These are phyloP conservation scores for Trachelus stipa DNA, from an alignment of 2,888 invertebrate species.

Conservation along the genomic window DNA sequence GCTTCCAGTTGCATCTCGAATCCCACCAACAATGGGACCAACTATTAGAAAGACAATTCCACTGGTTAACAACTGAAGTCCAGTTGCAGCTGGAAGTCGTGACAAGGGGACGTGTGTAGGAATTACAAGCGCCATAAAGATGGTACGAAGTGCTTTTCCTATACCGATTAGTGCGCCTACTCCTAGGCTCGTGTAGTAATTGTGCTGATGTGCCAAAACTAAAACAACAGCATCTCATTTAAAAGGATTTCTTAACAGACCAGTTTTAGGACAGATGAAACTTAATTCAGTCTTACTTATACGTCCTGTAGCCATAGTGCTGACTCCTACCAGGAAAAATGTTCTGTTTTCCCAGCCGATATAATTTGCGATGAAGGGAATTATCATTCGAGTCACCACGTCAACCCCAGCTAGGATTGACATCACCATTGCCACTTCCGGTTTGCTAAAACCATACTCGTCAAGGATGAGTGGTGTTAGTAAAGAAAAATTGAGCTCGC, in stretches of 20 bases:
- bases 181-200: conserved; percentile 70
- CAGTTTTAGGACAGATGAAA: not conserved
- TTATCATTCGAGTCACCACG: conserved; percentile 74
- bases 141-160: conserved; percentile 78
- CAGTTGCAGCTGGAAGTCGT: conserved; percentile 78
- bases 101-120: conserved; percentile 78
- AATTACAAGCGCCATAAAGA: conserved; percentile 80
- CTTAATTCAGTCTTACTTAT: conserved; percentile 67
- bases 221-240: conserved; percentile 35
- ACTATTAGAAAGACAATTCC: conserved; percentile 73
- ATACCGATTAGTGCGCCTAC: conserved; percentile 77
- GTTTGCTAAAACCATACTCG: conserved; percentile 73
- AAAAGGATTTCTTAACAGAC: not conserved
- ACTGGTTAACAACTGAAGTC: conserved; percentile 76
- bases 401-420: conserved; percentile 77
- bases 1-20: conserved; percentile 72
- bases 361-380: conserved; percentile 77
- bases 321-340: conserved; percentile 77
- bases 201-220: conserved; percentile 74
- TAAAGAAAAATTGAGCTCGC: conserved; percentile 79
- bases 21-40: conserved; percentile 77
- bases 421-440: conserved; percentile 77
- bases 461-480: conserved; percentile 79
- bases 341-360: conserved; percentile 79
- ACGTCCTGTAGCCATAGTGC: conserved; percentile 76